phyloP scores from a whole-genome alignment of 2,888 invertebrate genomes.

The Thysanoteuthis rhombus region DNA sequence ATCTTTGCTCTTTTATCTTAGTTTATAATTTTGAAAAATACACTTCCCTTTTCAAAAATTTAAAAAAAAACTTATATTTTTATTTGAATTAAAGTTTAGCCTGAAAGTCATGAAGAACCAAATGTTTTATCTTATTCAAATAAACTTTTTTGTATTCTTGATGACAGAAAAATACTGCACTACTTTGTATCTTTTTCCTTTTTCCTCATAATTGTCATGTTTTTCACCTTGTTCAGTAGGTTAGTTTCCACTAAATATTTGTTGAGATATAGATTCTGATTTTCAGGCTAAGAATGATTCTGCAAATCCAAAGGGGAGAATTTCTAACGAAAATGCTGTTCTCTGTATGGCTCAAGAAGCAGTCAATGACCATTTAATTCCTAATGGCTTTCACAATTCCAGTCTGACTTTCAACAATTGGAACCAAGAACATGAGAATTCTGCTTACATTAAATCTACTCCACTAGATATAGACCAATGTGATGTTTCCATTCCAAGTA shows the following conservation, averaged over 20 bases:
- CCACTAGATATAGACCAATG: background rate
- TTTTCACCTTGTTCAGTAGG: background rate
- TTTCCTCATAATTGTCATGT: background rate
- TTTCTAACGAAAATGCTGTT: background rate
- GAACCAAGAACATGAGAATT: background rate
- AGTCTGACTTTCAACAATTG: background rate
- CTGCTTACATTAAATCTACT: background rate
- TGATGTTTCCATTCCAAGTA: background rate
- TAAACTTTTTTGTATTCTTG: background rate
- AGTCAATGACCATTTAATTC: slow-evolving; percentile 20
- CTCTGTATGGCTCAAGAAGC: background rate
- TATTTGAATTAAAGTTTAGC: background rate
- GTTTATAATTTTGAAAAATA: background rate
- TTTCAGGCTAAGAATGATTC: slow-evolving; percentile 25
- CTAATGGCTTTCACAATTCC: slow-evolving; percentile 28
- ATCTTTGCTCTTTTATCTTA: background rate
- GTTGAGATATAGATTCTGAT: slow-evolving; percentile 27
- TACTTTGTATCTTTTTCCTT: background rate
- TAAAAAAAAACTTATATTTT: background rate
- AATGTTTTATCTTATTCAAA: background rate
- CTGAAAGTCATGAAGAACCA: background rate
- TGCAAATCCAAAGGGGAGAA: slow-evolving; percentile 13
- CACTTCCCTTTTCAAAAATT: no score
- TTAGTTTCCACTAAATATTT: background rate
- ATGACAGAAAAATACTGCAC: background rate